Evolutionary conservation across 2,888 invertebrate species (phyloP), one percentile per base, ranked within the genome.

Genomic region (Sinopyrophorus schimmeli): DNA sequence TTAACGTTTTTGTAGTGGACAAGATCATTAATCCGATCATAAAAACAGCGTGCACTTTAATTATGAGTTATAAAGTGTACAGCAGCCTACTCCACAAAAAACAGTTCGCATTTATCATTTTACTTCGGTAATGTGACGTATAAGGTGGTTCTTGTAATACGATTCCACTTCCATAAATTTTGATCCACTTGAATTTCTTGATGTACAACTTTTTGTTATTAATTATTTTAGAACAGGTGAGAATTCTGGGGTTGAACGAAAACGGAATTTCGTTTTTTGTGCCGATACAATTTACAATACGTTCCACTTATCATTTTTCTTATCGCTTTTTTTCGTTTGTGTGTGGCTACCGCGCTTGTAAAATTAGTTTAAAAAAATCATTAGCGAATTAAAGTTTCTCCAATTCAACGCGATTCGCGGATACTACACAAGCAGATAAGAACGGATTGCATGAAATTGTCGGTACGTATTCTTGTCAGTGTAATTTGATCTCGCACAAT

Each of bases 101-200:
- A 52, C 52, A 49, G 44, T 40, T 38, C 42, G 52, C 57, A 57
- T 57, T 57, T 57, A 57, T 57, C 57, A 57, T 57, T 54, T 57
- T 52, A 54, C 53, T 43, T 35, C 47, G 27, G 52, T 54, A 57
- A 57, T 54, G 43, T 52, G 54, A 54, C 54, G 44, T 51, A 40
- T 47, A 44, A 57, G 52, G 42, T 52, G 47, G 46, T 42, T 54
- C 43, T 47, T 57, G 57, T 57, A 57, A 57, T 49, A 47, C 47
- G 54, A 57, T 49, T 54, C 55, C 48, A 10, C 53, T 47, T 37
- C 34, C 47, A 43, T 52, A 52, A 41, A 44, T 44, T 44, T 35
- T 44, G 44, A 28, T 44, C 37, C 30, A 44, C 37, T 44, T 44
- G 18, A 27, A 44, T 37, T 23, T 44, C 20, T n/a, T 28, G 37